Base-by-base conservation (phyloP, 2,113 vertebrate species). In the Phaethon lepturus region DNA sequence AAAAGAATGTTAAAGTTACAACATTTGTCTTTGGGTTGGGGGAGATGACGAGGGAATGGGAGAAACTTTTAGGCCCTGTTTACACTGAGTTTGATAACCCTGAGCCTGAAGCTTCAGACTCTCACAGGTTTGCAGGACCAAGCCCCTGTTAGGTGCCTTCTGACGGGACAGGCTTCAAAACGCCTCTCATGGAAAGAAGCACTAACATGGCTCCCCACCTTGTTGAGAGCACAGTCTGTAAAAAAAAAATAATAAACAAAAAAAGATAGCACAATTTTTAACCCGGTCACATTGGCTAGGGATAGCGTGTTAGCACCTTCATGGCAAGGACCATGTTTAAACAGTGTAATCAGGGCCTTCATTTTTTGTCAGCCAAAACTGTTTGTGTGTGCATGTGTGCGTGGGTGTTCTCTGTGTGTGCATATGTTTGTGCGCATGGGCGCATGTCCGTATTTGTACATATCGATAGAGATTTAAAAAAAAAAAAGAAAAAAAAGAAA, bases 401-500 rank as follows among this genome's bases (percentile, higher is more conserved):
- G 78, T 64, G 93, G 18, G 76, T 94, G 55, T 74, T 88, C 50
- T 91, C 33, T 72, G 74, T 10, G 80, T 78, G 84, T 77, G 91
- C 68, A 29, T 40, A 52, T 15, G 38, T 76, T 6, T 55, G 88
- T 90, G 81, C 17, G 20, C 55, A 24, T 50, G 66, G 59, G 69
- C 17, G 8, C 52, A 9, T 55, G 62, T 89, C 78, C 0, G 11
- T 80, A 53, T 96, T 95, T 95, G 63, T 98, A 97, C 97, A 95
- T 98, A 98, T 97, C 95, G 94, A 98, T 97, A 97, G 97, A 97
- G 94, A 98, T 96, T 60, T 68, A 97, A 98, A 98, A 98, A 97
- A 71, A 8, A 25, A 95, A 93, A 93, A 79, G 22, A 8, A 50
- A 17, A 12, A 52, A 17, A 7, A 7, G 18, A 42, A 97, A 95